Evolutionary conservation across 2,113 vertebrate genomes (phyloP).

Genomic region (Symphodus melops): DNA sequence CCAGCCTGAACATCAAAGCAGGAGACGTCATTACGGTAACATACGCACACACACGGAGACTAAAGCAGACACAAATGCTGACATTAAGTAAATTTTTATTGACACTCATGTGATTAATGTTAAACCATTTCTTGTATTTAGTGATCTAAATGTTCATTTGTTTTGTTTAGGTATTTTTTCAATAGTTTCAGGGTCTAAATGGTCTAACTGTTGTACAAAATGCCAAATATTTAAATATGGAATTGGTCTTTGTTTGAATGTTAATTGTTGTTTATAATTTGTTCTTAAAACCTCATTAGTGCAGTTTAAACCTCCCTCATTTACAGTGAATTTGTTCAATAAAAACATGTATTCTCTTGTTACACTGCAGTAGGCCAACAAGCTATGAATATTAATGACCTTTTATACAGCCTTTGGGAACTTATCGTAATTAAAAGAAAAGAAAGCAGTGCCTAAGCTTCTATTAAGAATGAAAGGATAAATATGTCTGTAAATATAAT

Average conservation of each 20-base stretch:
- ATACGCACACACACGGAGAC: conserved; percentile 2
- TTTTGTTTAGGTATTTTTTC: too few species aligned
- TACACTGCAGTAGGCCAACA: neutral
- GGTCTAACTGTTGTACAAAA: too few species aligned
- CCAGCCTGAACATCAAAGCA: conserved; percentile 94
- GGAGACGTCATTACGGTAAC: conserved; percentile 89
- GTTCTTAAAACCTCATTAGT: too few species aligned
- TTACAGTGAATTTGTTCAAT: conserved; percentile 33
- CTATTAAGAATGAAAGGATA: neutral
- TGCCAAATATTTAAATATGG: too few species aligned
- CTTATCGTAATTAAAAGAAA: conserved; percentile 19
- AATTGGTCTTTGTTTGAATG: too few species aligned
- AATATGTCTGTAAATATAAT: neutral
- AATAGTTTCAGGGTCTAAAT: too few species aligned
- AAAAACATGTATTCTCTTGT: conserved; percentile 17
- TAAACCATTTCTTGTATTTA: neutral
- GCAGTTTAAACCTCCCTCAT: conserved; percentile 30
- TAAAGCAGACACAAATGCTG: too few species aligned
- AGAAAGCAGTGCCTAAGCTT: conserved; percentile 5
- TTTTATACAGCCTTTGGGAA: conserved; percentile 23
- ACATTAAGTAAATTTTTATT: neutral
- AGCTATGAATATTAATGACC: conserved; percentile 47
- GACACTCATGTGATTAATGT: neutral
- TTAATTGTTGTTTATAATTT: too few species aligned
- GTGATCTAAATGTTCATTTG: too few species aligned